Evolutionary conservation across 2,888 invertebrate species (phyloP).

Genomic region (Stictocephala bisonia): DNA sequence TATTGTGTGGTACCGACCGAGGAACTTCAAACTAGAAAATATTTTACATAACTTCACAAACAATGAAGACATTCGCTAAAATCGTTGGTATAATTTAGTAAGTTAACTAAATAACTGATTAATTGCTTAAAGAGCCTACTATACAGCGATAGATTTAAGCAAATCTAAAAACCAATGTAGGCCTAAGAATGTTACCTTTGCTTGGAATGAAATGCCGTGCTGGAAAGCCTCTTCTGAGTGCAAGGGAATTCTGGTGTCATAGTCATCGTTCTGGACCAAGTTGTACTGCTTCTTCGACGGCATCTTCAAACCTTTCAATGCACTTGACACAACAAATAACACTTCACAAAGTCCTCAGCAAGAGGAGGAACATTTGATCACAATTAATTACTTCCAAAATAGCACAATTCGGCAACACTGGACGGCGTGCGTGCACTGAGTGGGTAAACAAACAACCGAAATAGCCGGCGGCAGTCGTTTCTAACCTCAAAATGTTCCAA

Average conservation of each 20-base stretch:
- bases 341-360: neutral
- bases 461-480: conserved; percentile 18
- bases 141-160: too few species aligned
- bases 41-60: too few species aligned
- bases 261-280: conserved; percentile 95
- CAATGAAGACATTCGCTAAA: too few species aligned
- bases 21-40: too few species aligned
- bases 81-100: too few species aligned
- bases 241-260: conserved; percentile 94
- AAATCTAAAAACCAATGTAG: too few species aligned
- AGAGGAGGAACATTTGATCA: neutral
- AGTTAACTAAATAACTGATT: too few species aligned
- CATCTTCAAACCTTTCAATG: conserved; percentile 66
- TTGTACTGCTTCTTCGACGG: conserved; percentile 92
- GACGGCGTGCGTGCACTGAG: too few species aligned
- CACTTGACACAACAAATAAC: neutral
- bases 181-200: conserved; percentile 77
- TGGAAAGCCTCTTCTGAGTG: conserved; percentile 98
- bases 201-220: conserved; percentile 96
- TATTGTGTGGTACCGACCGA: too few species aligned
- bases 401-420: conserved; percentile 34
- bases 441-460: conserved; percentile 32
- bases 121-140: too few species aligned
- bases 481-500: conserved; percentile 3
- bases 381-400: neutral